Evolutionary conservation across 2,113 vertebrate genomes (phyloP).

Genomic region (Actenoides lindsayi): DNA sequence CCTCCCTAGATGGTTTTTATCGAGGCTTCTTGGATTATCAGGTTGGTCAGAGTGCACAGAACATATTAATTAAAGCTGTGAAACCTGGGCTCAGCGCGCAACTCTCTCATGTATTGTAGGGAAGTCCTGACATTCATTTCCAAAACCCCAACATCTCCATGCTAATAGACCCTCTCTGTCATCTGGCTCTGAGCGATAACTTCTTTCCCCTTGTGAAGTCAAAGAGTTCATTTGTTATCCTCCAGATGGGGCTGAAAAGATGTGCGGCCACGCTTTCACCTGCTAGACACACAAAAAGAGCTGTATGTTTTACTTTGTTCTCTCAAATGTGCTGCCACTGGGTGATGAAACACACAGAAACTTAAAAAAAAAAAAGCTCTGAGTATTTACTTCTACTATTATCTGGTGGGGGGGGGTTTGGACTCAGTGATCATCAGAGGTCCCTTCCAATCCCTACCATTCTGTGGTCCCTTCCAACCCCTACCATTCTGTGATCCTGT

Average conservation of each 20-base stretch:
- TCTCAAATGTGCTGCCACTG: neutral
- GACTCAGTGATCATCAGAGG: neutral
- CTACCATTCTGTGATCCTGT: too few relatives aligned
- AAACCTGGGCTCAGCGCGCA: neutral
- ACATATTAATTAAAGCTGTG: constrained; percentile 51
- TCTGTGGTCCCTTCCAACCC: too few relatives aligned
- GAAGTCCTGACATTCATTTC: neutral
- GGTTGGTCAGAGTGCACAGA: constrained; percentile 50
- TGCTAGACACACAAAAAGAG: neutral
- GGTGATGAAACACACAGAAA: neutral
- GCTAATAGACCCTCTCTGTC: constrained; percentile 21
- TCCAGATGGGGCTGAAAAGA: constrained; percentile 5
- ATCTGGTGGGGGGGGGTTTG: too few relatives aligned
- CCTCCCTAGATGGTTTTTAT: constrained; percentile 38
- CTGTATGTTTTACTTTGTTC: neutral
- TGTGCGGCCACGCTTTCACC: neutral
- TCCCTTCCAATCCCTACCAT: neutral
- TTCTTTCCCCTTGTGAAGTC: constrained; percentile 25
- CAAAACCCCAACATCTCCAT: neutral
- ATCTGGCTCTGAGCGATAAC: neutral
- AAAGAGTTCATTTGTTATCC: constrained; percentile 21
- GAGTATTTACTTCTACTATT: neutral
- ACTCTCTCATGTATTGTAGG: neutral
- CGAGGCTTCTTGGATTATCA: constrained; percentile 47
- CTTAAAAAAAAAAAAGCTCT: neutral